Evolutionary conservation across 2,797 vertebrate genomes (phyloP).

Genomic region (Manis javanica): DNA sequence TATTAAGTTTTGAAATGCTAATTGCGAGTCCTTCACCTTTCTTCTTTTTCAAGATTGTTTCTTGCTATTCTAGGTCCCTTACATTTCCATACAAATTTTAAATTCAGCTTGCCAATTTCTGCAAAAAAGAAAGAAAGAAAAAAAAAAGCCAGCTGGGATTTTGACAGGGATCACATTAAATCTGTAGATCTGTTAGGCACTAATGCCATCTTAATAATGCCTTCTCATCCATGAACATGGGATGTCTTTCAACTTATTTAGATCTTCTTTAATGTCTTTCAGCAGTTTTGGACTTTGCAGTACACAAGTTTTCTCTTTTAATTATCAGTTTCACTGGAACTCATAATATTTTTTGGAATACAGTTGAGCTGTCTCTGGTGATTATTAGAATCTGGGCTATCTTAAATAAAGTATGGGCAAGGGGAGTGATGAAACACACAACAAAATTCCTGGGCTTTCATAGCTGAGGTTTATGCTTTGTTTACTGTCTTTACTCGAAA

Average conservation of each 20-base stretch:
- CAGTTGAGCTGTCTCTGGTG: background rate
- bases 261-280: background rate
- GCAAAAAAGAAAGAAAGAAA: background rate
- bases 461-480: constrained; percentile 32
- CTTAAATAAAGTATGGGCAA: background rate
- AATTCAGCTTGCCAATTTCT: background rate
- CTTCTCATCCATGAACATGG: background rate
- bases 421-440: background rate
- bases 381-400: constrained; percentile 17
- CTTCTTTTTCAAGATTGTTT: background rate
- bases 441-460: constrained; percentile 3
- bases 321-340: constrained; percentile 1
- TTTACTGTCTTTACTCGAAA: constrained; percentile 65
- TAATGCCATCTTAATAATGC: too few species aligned
- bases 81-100: background rate
- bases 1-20: background rate
- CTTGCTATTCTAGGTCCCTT: background rate
- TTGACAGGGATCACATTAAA: background rate
- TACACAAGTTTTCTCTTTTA: too few species aligned
- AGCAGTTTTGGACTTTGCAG: background rate
- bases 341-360: constrained; percentile 61
- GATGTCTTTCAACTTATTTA: background rate
- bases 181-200: background rate
- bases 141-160: background rate
- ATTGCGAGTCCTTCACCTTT: background rate